phyloP scores from a whole-genome alignment of 2,113 vertebrate genomes.

The Microcebus murinus region DNA sequence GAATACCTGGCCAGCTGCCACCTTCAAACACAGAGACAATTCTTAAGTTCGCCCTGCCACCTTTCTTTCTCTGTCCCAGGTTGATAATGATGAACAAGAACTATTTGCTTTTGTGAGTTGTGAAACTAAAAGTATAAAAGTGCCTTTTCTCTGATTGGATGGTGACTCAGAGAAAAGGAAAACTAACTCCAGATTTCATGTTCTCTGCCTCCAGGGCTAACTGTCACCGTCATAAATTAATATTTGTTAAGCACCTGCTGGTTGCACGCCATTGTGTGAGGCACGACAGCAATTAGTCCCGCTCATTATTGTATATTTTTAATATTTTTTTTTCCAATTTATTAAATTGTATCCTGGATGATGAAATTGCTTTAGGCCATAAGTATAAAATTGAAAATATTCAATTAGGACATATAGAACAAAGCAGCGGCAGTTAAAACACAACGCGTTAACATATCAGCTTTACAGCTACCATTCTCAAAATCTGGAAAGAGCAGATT shows the following conservation, averaged over 20 bases:
- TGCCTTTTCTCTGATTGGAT: slow-evolving; percentile 17
- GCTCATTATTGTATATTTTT: slow-evolving; percentile 6
- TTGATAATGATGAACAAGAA: slow-evolving; percentile 35
- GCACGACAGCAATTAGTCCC: slow-evolving; percentile 14
- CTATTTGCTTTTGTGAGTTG: slow-evolving; percentile 58
- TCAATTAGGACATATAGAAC: slow-evolving; percentile 9
- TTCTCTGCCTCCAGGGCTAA: slow-evolving; percentile 42
- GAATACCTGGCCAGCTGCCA: slow-evolving; percentile 50
- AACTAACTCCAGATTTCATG: not conserved
- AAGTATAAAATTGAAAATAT: slow-evolving; percentile 55
- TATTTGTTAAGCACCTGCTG: slow-evolving; percentile 43
- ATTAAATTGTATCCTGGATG: slow-evolving; percentile 56
- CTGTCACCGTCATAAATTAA: slow-evolving; percentile 25
- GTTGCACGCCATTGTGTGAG: not conserved
- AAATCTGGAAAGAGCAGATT: not conserved
- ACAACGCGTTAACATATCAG: not conserved
- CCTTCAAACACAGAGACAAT: slow-evolving; percentile 52
- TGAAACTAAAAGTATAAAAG: slow-evolving; percentile 32
- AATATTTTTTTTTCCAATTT: slow-evolving; percentile 26
- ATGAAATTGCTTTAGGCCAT: slow-evolving; percentile 56
- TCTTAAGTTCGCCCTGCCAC: slow-evolving; percentile 42
- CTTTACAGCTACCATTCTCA: not conserved
- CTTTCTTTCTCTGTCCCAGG: slow-evolving; percentile 21
- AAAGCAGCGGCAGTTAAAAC: not conserved
- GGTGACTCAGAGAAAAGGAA: slow-evolving; percentile 53